Evolutionary conservation across 2,888 invertebrate species (phyloP).

Genomic region (Galeopsomyia nigrocyanea): DNA sequence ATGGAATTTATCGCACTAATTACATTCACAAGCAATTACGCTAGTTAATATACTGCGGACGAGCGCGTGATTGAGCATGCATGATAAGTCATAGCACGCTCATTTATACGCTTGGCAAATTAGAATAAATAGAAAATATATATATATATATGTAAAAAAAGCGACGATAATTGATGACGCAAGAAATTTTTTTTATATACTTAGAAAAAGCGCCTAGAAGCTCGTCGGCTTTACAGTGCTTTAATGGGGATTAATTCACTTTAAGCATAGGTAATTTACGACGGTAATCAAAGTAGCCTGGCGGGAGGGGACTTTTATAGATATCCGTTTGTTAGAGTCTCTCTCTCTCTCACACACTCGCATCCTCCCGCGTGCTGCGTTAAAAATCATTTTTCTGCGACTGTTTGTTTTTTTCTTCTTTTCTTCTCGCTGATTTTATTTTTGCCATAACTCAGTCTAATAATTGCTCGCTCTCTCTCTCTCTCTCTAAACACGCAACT

Average conservation of each 20-base stretch:
- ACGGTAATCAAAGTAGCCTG: conserved; percentile 43
- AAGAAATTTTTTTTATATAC: conserved; percentile 37
- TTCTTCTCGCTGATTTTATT: conserved; percentile 42
- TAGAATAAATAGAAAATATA: conserved; percentile 37
- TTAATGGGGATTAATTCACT: conserved; percentile 46
- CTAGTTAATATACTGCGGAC: no score
- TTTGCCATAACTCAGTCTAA: conserved; percentile 41
- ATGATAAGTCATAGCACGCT: no score
- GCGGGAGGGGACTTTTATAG: conserved; percentile 46
- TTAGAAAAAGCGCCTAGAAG: conserved; percentile 6
- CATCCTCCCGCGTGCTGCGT: neutral
- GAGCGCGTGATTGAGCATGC: neutral
- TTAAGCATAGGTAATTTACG: conserved; percentile 45
- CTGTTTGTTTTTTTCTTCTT: conserved; percentile 10
- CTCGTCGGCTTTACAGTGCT: conserved; percentile 10
- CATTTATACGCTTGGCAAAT: conserved; percentile 35
- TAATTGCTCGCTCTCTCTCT: conserved; percentile 25
- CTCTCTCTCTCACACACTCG: conserved; percentile 9
- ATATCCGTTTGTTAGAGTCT: conserved; percentile 44
- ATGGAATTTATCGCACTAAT: no score
- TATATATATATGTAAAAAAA: neutral
- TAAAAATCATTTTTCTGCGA: conserved; percentile 38
- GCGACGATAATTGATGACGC: conserved; percentile 38
- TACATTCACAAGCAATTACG: no score
- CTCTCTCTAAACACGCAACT: neutral